phyloP scores from a whole-genome alignment of 1,140 invertebrate species.

The Himalopsyche phryganea region DNA sequence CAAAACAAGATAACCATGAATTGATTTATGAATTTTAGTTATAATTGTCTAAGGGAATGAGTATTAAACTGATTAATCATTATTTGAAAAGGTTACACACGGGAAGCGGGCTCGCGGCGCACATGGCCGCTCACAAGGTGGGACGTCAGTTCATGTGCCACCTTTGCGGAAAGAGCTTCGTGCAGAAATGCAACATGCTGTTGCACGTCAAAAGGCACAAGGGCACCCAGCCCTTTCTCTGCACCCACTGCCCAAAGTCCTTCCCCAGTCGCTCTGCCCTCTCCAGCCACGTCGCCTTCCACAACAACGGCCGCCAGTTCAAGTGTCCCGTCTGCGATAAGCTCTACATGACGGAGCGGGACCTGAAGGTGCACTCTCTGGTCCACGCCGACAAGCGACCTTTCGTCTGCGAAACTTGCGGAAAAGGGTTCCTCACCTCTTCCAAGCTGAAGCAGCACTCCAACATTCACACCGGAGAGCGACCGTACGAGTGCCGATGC shows the following conservation, averaged over 20 bases:
- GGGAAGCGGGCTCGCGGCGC: slow-evolving; percentile 39
- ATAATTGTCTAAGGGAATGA: too few relatives aligned
- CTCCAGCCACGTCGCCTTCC: slow-evolving; percentile 18
- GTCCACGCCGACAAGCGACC: slow-evolving; percentile 48
- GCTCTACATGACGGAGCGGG: slow-evolving; percentile 2
- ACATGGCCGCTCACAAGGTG: slow-evolving; percentile 50
- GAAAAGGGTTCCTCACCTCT: slow-evolving; percentile 50
- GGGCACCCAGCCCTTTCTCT: slow-evolving; percentile 53
- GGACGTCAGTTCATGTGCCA: slow-evolving; percentile 50
- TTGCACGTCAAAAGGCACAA: slow-evolving; percentile 54
- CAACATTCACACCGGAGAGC: slow-evolving; percentile 55
- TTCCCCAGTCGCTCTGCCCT: slow-evolving; percentile 40
- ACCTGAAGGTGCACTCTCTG: slow-evolving; percentile 54
- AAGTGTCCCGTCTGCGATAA: slow-evolving; percentile 1
- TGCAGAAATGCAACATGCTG: slow-evolving; percentile 48
- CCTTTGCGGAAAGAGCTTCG: slow-evolving; percentile 53
- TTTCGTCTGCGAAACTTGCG: slow-evolving; percentile 49
- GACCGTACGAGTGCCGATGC: slow-evolving; percentile 55
- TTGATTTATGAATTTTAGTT: too few relatives aligned
- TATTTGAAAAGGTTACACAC: slow-evolving; percentile 16
- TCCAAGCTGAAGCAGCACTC: slow-evolving; percentile 55
- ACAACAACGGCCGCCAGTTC: not conserved
- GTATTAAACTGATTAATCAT: not conserved
- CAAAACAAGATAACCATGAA: too few relatives aligned
- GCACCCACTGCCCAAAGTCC: slow-evolving; percentile 9